Conservation (phyloP, 2,888 invertebrate genomes). For the Lasioglossum vierecki region DNA sequence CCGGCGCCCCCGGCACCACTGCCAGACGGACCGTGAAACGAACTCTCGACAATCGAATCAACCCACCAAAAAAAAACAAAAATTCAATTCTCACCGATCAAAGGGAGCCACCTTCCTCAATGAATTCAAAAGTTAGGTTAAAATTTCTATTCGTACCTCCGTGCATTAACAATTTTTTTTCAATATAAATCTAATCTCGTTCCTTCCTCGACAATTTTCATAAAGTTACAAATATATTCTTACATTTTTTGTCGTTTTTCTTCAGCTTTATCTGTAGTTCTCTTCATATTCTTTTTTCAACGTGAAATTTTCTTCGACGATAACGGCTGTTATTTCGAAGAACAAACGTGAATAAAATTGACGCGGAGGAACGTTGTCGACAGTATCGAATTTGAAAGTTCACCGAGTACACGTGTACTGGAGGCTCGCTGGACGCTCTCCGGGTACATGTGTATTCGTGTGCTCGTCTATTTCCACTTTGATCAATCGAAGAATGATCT, state of each 20-base stretch:
- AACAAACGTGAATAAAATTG: neutral
- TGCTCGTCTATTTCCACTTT: neutral
- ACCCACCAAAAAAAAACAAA: neutral
- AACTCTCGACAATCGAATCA: slow-evolving; percentile 12
- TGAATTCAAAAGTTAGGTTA: neutral
- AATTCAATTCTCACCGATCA: neutral
- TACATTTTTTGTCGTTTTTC: neutral
- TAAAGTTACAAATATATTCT: neutral
- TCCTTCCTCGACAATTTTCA: neutral
- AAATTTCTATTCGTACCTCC: neutral
- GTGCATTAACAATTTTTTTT: neutral
- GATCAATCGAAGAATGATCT: neutral
- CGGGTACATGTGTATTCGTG: neutral
- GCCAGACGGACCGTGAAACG: slow-evolving; percentile 18
- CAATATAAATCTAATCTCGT: neutral
- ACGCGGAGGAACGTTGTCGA: neutral
- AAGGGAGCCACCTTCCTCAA: neutral
- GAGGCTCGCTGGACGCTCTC: neutral
- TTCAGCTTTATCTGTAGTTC: neutral
- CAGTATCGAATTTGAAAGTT: neutral
- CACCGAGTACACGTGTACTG: neutral
- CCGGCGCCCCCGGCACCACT: neutral
- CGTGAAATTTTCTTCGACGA: too few species aligned
- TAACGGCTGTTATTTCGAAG: neutral
- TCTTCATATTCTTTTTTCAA: too few species aligned